These are phyloP conservation scores for Anthrax anthrax DNA, from an alignment of 2,888 invertebrate species.

Conservation along the genomic window DNA sequence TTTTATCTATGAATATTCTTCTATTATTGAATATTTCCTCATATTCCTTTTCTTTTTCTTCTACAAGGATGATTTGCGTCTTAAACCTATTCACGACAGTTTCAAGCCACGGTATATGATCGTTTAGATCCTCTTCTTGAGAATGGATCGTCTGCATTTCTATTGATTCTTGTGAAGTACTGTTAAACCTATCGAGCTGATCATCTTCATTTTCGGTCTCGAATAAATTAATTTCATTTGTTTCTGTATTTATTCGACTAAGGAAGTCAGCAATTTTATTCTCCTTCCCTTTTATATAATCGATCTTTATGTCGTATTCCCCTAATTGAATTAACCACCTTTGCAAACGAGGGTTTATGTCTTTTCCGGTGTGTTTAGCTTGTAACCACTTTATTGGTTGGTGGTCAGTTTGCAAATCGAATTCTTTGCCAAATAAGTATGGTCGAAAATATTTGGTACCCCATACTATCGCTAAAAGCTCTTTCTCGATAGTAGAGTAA, in stretches of 20 bases:
- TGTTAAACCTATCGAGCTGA: neutral
- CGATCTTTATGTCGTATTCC: neutral
- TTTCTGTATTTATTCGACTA: slow-evolving; percentile 3
- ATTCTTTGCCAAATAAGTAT: slow-evolving; percentile 6
- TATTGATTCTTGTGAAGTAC: neutral
- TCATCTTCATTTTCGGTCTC: neutral
- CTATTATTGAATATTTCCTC: too few species aligned
- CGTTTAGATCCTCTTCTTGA: too few species aligned
- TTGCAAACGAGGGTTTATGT: neutral
- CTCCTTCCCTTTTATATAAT: slow-evolving; percentile 3
- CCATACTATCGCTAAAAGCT: slow-evolving; percentile 22
- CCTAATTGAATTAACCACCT: neutral
- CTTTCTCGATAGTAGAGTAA: slow-evolving; percentile 21
- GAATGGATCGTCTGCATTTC: too few species aligned
- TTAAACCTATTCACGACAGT: too few species aligned
- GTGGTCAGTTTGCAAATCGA: slow-evolving; percentile 3
- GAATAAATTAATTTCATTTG: neutral
- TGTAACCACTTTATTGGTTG: slow-evolving; percentile 4
- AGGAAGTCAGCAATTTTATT: slow-evolving; percentile 6
- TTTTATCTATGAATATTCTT: too few species aligned
- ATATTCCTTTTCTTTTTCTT: too few species aligned
- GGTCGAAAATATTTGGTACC: slow-evolving; percentile 12
- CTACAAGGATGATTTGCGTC: too few species aligned
- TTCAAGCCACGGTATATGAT: too few species aligned
- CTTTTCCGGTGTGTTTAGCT: slow-evolving; percentile 1